These are phyloP conservation scores for Petaurus breviceps DNA, from an alignment of 2,113 vertebrate species.

Conservation along the genomic window DNA sequence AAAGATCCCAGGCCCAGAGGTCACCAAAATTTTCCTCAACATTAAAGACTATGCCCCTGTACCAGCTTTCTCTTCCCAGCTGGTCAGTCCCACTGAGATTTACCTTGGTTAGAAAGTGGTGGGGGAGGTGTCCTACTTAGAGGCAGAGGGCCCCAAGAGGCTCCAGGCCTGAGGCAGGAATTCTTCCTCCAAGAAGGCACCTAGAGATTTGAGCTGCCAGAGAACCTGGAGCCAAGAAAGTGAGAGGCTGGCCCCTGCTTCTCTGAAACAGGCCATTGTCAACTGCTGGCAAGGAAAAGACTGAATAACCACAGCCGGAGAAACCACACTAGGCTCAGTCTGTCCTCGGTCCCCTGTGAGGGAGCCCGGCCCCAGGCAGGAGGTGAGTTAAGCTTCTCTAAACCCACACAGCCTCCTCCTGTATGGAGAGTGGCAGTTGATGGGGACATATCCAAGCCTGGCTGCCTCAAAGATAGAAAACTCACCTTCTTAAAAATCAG, in stretches of 20 bases:
- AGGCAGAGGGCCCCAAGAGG: background rate
- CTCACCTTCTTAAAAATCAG: background rate
- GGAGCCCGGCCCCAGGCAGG: background rate
- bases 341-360: background rate
- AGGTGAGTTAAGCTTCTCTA: background rate
- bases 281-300: background rate
- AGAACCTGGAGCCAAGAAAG: background rate
- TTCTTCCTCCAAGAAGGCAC: background rate
- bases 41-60: background rate
- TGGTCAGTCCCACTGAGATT: background rate
- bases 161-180: background rate
- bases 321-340: background rate
- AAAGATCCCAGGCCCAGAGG: background rate
- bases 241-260: background rate
- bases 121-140: background rate
- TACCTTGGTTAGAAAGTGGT: background rate
- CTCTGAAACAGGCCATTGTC: background rate
- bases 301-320: background rate
- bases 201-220: background rate
- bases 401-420: background rate
- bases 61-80: background rate
- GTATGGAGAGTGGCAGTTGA: background rate
- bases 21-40: background rate
- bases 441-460: background rate
- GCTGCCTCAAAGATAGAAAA: background rate